Conservation (phyloP, 2,797 vertebrate species). For the Cyprinella venusta region DNA sequence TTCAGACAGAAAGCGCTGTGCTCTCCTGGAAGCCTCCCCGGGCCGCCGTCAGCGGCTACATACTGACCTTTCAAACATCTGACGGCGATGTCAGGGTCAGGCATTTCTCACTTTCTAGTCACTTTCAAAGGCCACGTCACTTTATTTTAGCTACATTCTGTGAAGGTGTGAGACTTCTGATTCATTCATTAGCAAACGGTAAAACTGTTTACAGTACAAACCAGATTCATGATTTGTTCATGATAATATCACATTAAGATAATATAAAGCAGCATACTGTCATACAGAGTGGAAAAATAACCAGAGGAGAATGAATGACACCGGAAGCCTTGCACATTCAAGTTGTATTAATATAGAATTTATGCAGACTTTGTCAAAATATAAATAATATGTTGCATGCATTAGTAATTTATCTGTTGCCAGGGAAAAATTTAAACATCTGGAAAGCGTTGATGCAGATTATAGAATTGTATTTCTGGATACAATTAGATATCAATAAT, state of each 20-base stretch:
- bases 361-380: not conserved
- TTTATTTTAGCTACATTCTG: not conserved
- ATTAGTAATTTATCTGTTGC: not conserved
- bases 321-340: not conserved
- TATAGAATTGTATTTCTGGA: not conserved
- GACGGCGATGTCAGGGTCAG: constrained; percentile 85
- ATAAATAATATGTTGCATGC: not conserved
- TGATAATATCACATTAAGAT: not conserved
- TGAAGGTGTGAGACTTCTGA: not conserved
- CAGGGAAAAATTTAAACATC: not conserved
- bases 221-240: not conserved
- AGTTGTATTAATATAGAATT: not conserved
- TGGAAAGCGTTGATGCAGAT: not conserved
- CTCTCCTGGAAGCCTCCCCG: constrained; percentile 87
- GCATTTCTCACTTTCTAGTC: not conserved
- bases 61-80: constrained; percentile 82
- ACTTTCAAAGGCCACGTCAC: not conserved
- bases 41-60: constrained; percentile 84
- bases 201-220: not conserved
- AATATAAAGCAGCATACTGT: not conserved
- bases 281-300: too few species aligned
- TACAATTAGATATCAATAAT: not conserved
- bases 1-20: constrained; percentile 85
- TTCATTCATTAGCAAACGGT: not conserved
- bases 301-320: not conserved